Conservation (phyloP, 2,113 vertebrate genomes). For the Equus przewalskii region DNA sequence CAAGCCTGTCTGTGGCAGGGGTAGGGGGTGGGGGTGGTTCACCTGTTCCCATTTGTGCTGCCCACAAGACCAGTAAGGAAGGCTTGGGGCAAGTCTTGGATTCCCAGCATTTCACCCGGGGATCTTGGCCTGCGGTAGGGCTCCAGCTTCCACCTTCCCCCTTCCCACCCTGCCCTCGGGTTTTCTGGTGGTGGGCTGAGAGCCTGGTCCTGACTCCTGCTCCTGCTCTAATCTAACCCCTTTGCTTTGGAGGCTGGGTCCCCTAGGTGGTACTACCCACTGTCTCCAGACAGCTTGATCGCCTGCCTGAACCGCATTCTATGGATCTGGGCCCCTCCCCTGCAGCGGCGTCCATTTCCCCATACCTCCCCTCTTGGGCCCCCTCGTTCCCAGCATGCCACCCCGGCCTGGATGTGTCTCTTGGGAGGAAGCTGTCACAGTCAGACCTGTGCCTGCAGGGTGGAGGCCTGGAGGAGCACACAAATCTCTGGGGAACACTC, state of each 20-base stretch:
- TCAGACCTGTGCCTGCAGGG: background rate
- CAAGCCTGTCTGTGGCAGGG: background rate
- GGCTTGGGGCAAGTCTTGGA: background rate
- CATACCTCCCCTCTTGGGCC: too few relatives aligned
- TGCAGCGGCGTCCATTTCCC: background rate
- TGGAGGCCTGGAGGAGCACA: background rate
- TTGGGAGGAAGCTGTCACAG: background rate
- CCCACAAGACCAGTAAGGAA: background rate
- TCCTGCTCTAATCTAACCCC: background rate
- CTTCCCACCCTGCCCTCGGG: background rate
- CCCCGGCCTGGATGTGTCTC: background rate
- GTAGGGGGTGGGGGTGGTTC: background rate
- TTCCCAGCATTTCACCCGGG: background rate
- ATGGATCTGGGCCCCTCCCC: too few relatives aligned
- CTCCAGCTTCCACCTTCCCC: background rate
- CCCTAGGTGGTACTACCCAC: background rate
- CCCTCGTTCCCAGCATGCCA: background rate
- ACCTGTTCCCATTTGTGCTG: background rate
- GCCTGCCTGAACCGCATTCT: background rate
- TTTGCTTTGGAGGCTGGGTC: background rate
- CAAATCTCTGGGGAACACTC: background rate
- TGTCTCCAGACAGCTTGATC: background rate
- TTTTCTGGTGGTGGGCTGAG: background rate
- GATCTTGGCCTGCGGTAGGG: background rate
- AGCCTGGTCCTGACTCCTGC: background rate